Base-by-base conservation (phyloP, 2,888 invertebrate species). In the Celastrina argiolus region DNA sequence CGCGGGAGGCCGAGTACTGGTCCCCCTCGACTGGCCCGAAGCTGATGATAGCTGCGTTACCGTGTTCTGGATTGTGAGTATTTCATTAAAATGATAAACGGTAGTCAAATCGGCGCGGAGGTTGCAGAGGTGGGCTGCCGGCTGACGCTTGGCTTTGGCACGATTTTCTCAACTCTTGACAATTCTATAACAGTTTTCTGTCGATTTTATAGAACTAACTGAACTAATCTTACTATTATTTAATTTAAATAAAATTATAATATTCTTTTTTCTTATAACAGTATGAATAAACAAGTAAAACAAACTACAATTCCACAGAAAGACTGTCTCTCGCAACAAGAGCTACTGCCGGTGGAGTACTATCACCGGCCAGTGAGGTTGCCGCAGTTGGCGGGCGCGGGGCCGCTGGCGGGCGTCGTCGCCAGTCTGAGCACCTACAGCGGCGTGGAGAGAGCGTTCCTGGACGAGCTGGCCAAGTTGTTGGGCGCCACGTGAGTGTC, bases 391-490 rank as follows among this genome's bases (percentile, higher is more conserved):
- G 82, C 1, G 80, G 78, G 88, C 0, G 74, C 81, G 2, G 94
- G 94, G 0, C 83, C 85, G 0, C 83, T 98, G 22, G 74, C 80
- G 0, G 94, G 93, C 56, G 96, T 96, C 75, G 96, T 96, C 0
- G 92, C 97, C 66, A 95, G 96, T 10, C 92, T 97, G 71, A 97
- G 97, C 74, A 94, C 95, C 0, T 97, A 96, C 81, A 85, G 92
- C 12, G 94, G 94, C 0, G 87, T 92, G 8, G 97, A 97, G 84
- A 87, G 97, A 31, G 93, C 92, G 26, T 97, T 95, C 76, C 88
- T 98, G 0, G 93, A 94, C 67, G 92, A 93, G 41, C 82, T 97
- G 45, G 94, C 95, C 1, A 93, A 93, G 72, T 82, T 93, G 36
- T 83, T 97, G 12, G 97, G 97, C 1, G 97, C 96, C 2, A 88